A percentile compares a stretch with the other conserved stretches of the same genome.
Evolutionary conservation across 37 sponge, comb jelly and placozoan genomes (phyloP).

Genomic region (Aplysina aerophoba): DNA sequence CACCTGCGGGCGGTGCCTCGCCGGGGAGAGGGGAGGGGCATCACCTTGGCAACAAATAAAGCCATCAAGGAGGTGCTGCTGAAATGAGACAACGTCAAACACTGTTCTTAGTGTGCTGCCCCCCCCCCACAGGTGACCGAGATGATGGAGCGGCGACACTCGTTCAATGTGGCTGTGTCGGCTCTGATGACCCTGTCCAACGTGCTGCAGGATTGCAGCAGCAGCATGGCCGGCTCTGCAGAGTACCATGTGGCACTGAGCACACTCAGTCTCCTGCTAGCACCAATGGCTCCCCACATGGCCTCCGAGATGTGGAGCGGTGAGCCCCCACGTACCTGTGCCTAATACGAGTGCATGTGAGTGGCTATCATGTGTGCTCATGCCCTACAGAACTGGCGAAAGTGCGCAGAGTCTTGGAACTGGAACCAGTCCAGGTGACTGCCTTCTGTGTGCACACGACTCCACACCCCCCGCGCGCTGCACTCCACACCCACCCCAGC

Average conservation of each 20-base stretch:
- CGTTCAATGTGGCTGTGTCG: conserved; percentile 63
- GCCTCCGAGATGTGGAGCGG: conserved; percentile 67
- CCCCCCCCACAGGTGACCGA: conserved; percentile 45
- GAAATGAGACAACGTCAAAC: no score
- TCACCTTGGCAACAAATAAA: conserved; percentile 38
- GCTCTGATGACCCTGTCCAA: conserved; percentile 72
- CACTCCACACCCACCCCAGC: no score
- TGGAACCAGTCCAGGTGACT: not conserved
- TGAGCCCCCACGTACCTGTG: not conserved
- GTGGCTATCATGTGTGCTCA: not conserved
- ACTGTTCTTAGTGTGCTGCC: no score
- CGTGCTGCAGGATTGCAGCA: conserved; percentile 28
- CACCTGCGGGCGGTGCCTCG: conserved; percentile 30
- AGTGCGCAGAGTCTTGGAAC: not conserved
- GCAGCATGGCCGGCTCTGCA: not conserved
- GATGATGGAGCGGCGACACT: conserved; percentile 35
- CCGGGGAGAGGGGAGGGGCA: conserved; percentile 2
- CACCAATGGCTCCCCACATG: conserved; percentile 85
- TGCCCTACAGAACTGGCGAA: not conserved
- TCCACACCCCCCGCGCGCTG: no score
- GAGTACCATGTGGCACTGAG: conserved; percentile 56
- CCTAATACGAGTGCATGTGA: not conserved
- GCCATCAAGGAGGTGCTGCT: conserved; percentile 60
- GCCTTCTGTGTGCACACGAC: no score
- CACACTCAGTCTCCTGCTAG: conserved; percentile 57